Evolutionary conservation across 2,797 vertebrate species (phyloP).

Genomic region (Linurgus olivaceus): DNA sequence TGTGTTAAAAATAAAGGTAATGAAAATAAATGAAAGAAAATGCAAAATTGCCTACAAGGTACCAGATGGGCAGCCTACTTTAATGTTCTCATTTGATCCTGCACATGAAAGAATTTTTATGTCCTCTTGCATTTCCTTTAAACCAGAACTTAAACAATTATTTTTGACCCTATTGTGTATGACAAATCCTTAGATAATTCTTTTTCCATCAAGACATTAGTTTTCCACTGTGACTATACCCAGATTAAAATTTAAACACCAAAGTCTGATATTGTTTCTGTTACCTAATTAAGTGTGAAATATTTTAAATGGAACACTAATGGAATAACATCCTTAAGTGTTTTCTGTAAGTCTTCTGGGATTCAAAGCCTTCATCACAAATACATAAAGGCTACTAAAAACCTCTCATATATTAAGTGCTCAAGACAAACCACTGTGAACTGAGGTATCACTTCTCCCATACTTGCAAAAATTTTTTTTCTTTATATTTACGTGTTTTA

Average conservation of each 20-base stretch:
- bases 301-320: neutral
- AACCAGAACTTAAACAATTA: neutral
- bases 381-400: neutral
- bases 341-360: neutral
- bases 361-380: neutral
- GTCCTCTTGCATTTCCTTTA: neutral
- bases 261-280: neutral
- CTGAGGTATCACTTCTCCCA: neutral
- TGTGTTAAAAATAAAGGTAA: neutral
- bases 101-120: neutral
- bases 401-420: neutral
- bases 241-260: neutral
- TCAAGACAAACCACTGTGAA: neutral
- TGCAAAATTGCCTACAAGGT: neutral
- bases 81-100: neutral
- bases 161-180: neutral
- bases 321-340: neutral
- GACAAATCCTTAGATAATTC: neutral
- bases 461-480: accelerated
- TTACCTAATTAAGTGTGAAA: neutral
- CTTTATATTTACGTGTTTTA: neutral
- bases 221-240: neutral
- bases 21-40: neutral
- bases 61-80: neutral
- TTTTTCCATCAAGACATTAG: neutral